Evolutionary conservation across 2,113 vertebrate species (phyloP), one percentile per base, ranked within the genome.

Genomic region (Gobio gobio): DNA sequence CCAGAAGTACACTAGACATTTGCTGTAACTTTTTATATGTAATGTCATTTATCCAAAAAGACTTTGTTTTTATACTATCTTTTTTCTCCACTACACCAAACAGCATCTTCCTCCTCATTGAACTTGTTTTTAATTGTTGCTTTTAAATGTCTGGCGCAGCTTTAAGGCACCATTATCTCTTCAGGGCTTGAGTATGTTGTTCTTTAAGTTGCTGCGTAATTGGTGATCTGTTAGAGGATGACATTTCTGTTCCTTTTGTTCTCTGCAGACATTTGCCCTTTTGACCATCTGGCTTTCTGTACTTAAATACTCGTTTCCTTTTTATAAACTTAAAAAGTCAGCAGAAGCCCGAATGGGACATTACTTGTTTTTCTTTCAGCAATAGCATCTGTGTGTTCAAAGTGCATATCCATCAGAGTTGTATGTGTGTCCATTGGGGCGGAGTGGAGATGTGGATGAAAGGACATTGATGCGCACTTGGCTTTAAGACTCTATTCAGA

Each of bases 391-490:
- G 26, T 82, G 70, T 4, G 10, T 56, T 78, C 24, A 51, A 81
- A 68, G 61, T 33, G n/a, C 45, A 68, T 33, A 45, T 68, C 78
- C 10, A 13, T 81, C 61, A 33, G 78, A 33, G 61, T 68, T 68
- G 61, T 81, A 16, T 81, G 26, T 14, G 45, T 51, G 7, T 24
- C 29, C 3, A 18, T 10, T 68, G 63, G 59, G 22, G 8, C 9
- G 22, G 56, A 49, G 3, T 77, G 24, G 43, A 47, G 43, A 81
- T 68, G 59, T 8, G 10, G 59, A 54, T 84, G 10, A 78, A 77
- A 78, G 74, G 45, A 78, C 33, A 66, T 56, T 78, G 83, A 78
- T 78, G 83, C 33, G 61, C 33, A 78, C 29, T 77, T 84, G 74
- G 83, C 72, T 63, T 84, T 49, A 64, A 47, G 18, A 22, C 82